Evolutionary conservation across 2,888 invertebrate genomes (phyloP).

Genomic region (Ernsta delagoae): DNA sequence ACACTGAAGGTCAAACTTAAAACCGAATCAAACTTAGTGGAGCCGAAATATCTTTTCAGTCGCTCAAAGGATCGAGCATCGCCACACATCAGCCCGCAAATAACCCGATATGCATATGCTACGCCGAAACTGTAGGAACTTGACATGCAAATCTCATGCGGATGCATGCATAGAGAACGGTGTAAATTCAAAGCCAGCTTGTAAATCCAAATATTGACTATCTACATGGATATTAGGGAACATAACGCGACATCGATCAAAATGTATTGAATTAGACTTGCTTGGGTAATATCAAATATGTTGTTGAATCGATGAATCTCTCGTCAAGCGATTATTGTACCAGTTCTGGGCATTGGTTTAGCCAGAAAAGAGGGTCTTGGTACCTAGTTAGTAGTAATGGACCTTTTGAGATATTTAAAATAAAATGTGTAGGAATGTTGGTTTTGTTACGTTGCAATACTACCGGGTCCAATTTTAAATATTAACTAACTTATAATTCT

Average conservation of each 20-base stretch:
- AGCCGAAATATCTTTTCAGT: conserved; percentile 16
- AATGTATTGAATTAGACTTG: conserved; percentile 21
- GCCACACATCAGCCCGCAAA: conserved; percentile 10
- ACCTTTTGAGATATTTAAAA: no score
- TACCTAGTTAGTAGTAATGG: no score
- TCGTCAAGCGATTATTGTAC: background rate
- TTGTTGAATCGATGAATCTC: background rate
- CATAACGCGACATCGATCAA: conserved; percentile 35
- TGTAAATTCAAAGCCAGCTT: conserved; percentile 51
- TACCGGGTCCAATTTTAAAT: no score
- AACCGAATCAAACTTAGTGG: background rate
- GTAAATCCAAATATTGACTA: conserved; percentile 56
- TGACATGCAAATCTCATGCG: conserved; percentile 54
- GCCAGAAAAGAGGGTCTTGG: no score
- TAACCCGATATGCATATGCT: conserved; percentile 36
- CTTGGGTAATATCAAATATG: background rate
- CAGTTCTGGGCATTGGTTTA: no score
- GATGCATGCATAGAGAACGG: conserved; percentile 49
- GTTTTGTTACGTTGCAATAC: no score
- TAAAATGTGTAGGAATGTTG: no score
- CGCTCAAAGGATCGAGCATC: conserved; percentile 24
- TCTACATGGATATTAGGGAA: conserved; percentile 36
- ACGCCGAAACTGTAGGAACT: conserved; percentile 49
- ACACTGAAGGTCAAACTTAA: conserved; percentile 1
- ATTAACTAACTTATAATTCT: no score